phyloP scores from a whole-genome alignment of 2,113 vertebrate species.

The western clawed frog (Xenopus tropicalis) region UCB_Xtro_10.0 CM004448.2:44240501-44241000 shows the following conservation, averaged over 20 bases:
- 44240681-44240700: slow-evolving; percentile 59
- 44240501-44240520: too few relatives aligned
- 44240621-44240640: slow-evolving; percentile 10
- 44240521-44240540: too few relatives aligned
- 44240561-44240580: slow-evolving; percentile 3
- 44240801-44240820: slow-evolving; percentile 53
- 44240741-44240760: slow-evolving; percentile 57
- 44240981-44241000: neutral
- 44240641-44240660: slow-evolving; percentile 38
- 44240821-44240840: slow-evolving; percentile 56
- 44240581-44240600: neutral
- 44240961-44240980: slow-evolving; percentile 5
- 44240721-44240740: slow-evolving; percentile 54
- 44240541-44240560: neutral
- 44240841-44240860: slow-evolving; percentile 52
- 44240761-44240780: slow-evolving; percentile 59
- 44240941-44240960: slow-evolving; percentile 42
- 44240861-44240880: slow-evolving; percentile 51
- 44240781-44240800: slow-evolving; percentile 57
- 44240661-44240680: slow-evolving; percentile 41
- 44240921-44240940: slow-evolving; percentile 58
- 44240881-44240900: slow-evolving; percentile 55
- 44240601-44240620: neutral
- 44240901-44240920: slow-evolving; percentile 49
- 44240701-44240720: slow-evolving; percentile 54